Base-by-base conservation (phyloP, 2,797 vertebrate species). In the Mastacembelus armatus region DNA sequence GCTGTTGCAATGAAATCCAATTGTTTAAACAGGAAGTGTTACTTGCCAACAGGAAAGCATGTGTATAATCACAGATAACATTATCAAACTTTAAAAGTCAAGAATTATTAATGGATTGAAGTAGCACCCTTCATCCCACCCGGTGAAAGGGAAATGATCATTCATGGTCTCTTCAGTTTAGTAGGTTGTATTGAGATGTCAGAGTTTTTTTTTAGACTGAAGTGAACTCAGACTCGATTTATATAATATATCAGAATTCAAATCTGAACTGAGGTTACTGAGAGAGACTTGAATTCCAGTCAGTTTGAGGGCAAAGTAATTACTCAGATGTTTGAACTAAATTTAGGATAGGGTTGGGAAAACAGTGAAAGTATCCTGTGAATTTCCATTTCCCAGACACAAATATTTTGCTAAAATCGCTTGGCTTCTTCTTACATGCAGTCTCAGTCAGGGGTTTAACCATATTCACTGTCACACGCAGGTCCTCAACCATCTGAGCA, bases 401-500 rank as follows among this genome's bases (percentile, higher is more conserved):
- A 12, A 59, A 24, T 54, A 24, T 48, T 69, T 71, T 8, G 18
- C 14, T n/a, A 3, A 49, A 24, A 27, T 35, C 22, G 19, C 19
- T 42, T 19, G 5, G 21, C 50, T 24, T 45, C 29, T 19, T 43
- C 32, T 44, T 42, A 35, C 7, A 35, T 40, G 10, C 21, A 18
- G 7, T 10, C 50, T 72, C 15, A 57, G 7, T 32, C n/a, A 30
- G 7, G 18, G 2, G 22, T 65, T 39, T 64, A 33, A 71, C 36
- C 9, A 3, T 49, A 15, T 60, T 22, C 10, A 10, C 21, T 52
- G 4, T 73, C 39, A 10, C 45, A 10, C 24, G 11, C 82, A 99
- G 97, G 96, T 72, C 78, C 93, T 12, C 85, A 94, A 22, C 93
- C 93, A 7, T 92, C 90, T 21, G 87, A 94, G 71, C 68, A 87